phyloP scores from a whole-genome alignment of 2,797 vertebrate species.

The Calcarius lapponicus region DNA sequence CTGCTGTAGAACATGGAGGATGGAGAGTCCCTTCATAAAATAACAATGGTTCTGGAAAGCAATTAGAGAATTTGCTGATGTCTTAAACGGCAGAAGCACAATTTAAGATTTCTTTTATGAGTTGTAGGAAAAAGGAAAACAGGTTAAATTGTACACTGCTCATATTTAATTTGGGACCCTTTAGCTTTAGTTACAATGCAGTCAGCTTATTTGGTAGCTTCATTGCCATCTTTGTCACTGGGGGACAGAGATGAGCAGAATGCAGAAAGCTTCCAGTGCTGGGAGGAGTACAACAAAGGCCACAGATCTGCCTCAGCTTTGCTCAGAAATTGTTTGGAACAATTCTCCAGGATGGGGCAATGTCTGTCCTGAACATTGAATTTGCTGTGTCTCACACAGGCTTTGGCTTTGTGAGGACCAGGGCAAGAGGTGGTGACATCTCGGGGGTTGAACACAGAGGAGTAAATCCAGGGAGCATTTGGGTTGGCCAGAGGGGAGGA shows the following conservation, averaged over 20 bases:
- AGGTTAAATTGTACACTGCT: neutral
- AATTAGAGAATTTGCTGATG: conserved; percentile 25
- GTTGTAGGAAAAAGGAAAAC: neutral
- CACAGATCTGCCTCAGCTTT: fast-evolving
- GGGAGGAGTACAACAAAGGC: neutral
- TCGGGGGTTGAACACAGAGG: neutral
- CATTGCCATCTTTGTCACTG: neutral
- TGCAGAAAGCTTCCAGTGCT: neutral
- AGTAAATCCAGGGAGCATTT: neutral
- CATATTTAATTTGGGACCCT: conserved; percentile 22
- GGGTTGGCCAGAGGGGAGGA: fast-evolving
- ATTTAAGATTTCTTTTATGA: neutral
- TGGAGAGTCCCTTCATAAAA: neutral
- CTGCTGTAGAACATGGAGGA: neutral
- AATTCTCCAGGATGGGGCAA: neutral
- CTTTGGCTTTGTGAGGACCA: neutral
- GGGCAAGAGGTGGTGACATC: neutral
- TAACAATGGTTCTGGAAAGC: neutral
- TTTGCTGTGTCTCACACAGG: fast-evolving
- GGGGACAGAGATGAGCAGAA: neutral
- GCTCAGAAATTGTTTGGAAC: neutral
- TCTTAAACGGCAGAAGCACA: neutral
- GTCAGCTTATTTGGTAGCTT: neutral
- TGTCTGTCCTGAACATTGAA: neutral
- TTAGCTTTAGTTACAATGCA: conserved; percentile 8